These are phyloP conservation scores for Gila robusta DNA, from an alignment of 2,797 vertebrate genomes.

Conservation along the genomic window DNA sequence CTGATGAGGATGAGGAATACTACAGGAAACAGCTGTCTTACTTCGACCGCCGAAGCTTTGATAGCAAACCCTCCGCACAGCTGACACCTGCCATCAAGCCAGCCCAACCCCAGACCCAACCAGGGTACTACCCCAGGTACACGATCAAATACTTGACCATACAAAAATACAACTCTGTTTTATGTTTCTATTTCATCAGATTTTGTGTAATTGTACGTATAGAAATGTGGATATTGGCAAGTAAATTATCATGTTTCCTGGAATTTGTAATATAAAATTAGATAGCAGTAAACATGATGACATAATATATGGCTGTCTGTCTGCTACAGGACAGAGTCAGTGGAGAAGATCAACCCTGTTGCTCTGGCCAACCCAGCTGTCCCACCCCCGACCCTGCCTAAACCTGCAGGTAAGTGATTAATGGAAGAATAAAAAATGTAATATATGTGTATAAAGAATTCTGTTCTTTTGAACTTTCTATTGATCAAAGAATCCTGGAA, in stretches of 20 bases:
- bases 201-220: background rate
- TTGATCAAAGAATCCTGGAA: background rate
- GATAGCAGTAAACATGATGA: background rate
- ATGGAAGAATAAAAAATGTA: background rate
- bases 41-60: conserved; percentile 89
- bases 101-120: conserved; percentile 80
- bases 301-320: conserved; percentile 20
- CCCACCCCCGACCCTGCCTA: conserved; percentile 86
- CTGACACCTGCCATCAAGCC: conserved; percentile 67
- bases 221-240: background rate
- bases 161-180: background rate
- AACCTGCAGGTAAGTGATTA: conserved; percentile 82
- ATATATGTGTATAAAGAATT: background rate
- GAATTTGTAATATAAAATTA: background rate
- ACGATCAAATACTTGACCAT: background rate
- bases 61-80: conserved; percentile 81
- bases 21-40: conserved; percentile 97
- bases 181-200: background rate
- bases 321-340: conserved; percentile 82
- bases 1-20: conserved; percentile 96
- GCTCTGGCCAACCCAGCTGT: conserved; percentile 83
- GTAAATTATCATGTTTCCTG: background rate
- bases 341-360: conserved; percentile 83
- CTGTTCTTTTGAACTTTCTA: background rate
- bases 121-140: conserved; percentile 88